A percentile compares a stretch with the other conserved stretches of the same genome.
Conservation (phyloP, 2,888 invertebrate species). For the Drosophila anomelani region DNA sequence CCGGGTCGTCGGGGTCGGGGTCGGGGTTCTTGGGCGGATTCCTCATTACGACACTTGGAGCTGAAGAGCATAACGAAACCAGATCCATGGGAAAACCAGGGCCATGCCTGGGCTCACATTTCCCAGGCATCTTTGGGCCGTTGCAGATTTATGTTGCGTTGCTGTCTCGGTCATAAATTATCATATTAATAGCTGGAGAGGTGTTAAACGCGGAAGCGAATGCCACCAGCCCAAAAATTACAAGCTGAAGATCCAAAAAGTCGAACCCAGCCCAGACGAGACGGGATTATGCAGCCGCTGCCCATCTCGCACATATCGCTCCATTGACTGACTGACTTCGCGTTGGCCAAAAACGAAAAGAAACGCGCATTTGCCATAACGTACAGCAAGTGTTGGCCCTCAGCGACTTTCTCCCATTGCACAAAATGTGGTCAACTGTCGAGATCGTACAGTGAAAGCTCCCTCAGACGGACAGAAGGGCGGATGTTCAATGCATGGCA, state of each 20-base stretch:
- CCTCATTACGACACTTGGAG: constrained; percentile 47
- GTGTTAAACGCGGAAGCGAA: constrained; percentile 55
- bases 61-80: not conserved
- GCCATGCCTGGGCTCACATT: constrained; percentile 20
- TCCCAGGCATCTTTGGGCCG: constrained; percentile 21
- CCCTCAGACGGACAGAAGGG: not conserved
- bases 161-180: constrained; percentile 55
- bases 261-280: constrained; percentile 3
- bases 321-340: constrained; percentile 28
- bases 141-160: constrained; percentile 56
- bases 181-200: constrained; percentile 58
- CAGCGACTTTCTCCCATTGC: constrained; percentile 63
- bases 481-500: not conserved
- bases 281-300: constrained; percentile 5
- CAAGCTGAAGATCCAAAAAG: constrained; percentile 1
- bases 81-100: constrained; percentile 2
- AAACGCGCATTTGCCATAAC: constrained; percentile 34
- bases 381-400: constrained; percentile 42
- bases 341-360: constrained; percentile 31
- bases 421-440: constrained; percentile 47
- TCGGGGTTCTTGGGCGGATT: not conserved
- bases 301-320: constrained; percentile 4
- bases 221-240: constrained; percentile 15
- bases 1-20: not conserved
- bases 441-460: constrained; percentile 29